A percentile compares a stretch with the other conserved stretches of the same genome.
Evolutionary conservation across 1,140 invertebrate genomes (phyloP).

Genomic region (Drosophila eugracilis): DNA sequence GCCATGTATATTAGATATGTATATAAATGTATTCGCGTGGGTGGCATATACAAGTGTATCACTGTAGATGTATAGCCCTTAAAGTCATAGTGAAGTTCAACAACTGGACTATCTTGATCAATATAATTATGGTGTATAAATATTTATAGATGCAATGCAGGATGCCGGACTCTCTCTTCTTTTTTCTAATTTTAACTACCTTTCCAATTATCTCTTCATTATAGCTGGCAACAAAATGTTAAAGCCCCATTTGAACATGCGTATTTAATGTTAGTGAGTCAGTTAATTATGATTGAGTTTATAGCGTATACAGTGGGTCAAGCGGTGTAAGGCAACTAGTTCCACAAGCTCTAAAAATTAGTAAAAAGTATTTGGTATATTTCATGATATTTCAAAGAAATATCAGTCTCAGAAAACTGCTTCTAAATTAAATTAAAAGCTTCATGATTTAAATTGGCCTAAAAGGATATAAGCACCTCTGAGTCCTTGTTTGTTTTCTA

Average conservation of each 20-base stretch:
- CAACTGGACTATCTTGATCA: slow-evolving; percentile 72
- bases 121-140: slow-evolving; percentile 44
- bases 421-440: too few species aligned
- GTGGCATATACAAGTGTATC: slow-evolving; percentile 36
- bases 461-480: too few species aligned
- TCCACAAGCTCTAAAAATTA: not conserved
- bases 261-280: slow-evolving; percentile 63
- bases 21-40: slow-evolving; percentile 61
- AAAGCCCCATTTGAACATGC: slow-evolving; percentile 79
- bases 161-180: slow-evolving; percentile 13
- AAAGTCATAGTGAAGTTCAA: slow-evolving; percentile 80
- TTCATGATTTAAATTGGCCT: too few species aligned
- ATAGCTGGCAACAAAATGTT: slow-evolving; percentile 80
- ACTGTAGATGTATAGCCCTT: slow-evolving; percentile 42
- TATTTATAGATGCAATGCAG: slow-evolving; percentile 52
- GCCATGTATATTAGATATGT: slow-evolving; percentile 51
- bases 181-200: not conserved
- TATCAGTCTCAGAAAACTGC: slow-evolving; percentile 9
- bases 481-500: too few species aligned
- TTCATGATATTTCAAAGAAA: slow-evolving; percentile 13
- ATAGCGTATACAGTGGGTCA: slow-evolving; percentile 47
- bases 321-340: not conserved
- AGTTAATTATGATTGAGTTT: slow-evolving; percentile 59
- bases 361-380: too few species aligned
- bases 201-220: slow-evolving; percentile 37